phyloP scores from a whole-genome alignment of 2,797 vertebrate species.

The Enteromius mattozi region DNA sequence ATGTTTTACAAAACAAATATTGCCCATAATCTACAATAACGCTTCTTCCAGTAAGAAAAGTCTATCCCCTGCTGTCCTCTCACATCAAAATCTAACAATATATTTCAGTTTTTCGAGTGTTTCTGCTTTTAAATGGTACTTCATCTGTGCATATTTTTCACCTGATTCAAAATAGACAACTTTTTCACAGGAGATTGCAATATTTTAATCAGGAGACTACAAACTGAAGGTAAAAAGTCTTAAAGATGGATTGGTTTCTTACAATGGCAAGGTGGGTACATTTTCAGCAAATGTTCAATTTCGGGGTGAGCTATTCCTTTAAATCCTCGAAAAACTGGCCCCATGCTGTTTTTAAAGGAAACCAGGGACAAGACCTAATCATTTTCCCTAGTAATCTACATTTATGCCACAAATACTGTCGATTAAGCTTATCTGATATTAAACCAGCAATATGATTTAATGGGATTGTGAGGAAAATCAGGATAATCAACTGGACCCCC shows the following conservation, averaged over 20 bases:
- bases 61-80: not conserved
- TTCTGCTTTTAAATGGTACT: not conserved
- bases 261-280: not conserved
- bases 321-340: not conserved
- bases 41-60: not conserved
- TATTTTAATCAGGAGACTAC: not conserved
- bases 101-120: not conserved
- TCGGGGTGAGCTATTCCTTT: not conserved
- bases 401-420: not conserved
- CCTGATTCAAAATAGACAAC: not conserved
- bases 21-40: not conserved
- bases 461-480: constrained; percentile 9
- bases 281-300: not conserved
- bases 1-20: not conserved
- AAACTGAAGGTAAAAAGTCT: not conserved
- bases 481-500: constrained; percentile 12
- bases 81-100: not conserved
- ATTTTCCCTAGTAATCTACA: not conserved
- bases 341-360: not conserved
- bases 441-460: constrained; percentile 3
- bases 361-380: not conserved
- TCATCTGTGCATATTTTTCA: not conserved
- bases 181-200: not conserved
- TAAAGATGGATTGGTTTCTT: not conserved
- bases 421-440: not conserved